These are phyloP conservation scores for Drosophila maculinotata DNA, from an alignment of 2,888 invertebrate species.

Conservation along the genomic window DNA sequence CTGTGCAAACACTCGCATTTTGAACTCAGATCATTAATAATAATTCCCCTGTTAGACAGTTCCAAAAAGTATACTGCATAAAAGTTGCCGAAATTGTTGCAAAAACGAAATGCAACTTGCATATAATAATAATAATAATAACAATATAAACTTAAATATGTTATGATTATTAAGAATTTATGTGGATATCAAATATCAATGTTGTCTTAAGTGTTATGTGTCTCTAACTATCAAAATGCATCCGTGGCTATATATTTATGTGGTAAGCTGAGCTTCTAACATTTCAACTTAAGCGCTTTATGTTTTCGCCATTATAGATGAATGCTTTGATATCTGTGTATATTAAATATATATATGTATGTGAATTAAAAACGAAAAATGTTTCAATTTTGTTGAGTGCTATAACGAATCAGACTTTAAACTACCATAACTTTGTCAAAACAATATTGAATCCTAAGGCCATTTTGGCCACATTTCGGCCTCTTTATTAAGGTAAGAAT, in stretches of 20 bases:
- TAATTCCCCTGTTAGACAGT: not conserved
- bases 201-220: slow-evolving; percentile 75
- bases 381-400: not conserved
- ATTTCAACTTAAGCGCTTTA: slow-evolving; percentile 50
- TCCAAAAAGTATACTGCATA: slow-evolving; percentile 25
- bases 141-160: slow-evolving; percentile 23
- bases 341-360: slow-evolving; percentile 32
- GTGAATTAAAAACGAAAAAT: slow-evolving; percentile 18
- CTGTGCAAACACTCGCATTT: slow-evolving; percentile 1
- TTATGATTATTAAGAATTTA: slow-evolving; percentile 68
- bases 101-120: slow-evolving; percentile 13
- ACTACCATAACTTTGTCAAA: too few species aligned
- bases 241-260: slow-evolving; percentile 33
- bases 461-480: too few species aligned
- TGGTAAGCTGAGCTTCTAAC: slow-evolving; percentile 74
- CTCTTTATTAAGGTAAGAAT: too few species aligned
- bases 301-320: slow-evolving; percentile 31
- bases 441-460: too few species aligned
- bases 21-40: not conserved
- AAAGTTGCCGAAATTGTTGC: slow-evolving; percentile 15
- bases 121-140: slow-evolving; percentile 29
- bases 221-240: slow-evolving; percentile 35
- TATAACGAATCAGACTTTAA: too few species aligned
- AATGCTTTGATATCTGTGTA: slow-evolving; percentile 52
- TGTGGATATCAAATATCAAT: slow-evolving; percentile 79